Evolutionary conservation across 2,113 vertebrate genomes (phyloP), one percentile per base, ranked within the genome.

Genomic region (Anolis carolinensis): DNA sequence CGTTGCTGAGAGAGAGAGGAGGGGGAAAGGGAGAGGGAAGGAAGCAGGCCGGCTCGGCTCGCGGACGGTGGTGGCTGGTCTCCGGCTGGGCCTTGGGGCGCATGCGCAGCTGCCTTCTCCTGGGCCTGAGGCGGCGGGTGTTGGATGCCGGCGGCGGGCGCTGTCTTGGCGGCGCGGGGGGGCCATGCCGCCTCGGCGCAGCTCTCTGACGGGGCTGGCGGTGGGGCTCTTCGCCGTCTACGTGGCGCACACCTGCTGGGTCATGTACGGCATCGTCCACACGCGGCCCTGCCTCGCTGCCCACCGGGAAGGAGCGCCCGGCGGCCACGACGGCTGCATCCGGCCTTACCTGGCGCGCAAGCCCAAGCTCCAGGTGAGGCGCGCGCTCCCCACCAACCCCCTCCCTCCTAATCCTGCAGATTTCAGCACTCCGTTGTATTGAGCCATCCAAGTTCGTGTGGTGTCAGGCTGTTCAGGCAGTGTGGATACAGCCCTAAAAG

Each of bases 241-340:
- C 72, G 98, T 99, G 93, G 96, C 96, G 86, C 98, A 99, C 95
- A 99, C 98, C 88, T 99, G 98, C 95, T 99, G 98, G 98, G 98
- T 99, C 80, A 99, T 99, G 98, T 99, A 97, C 68, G 98, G 98
- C 77, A 99, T 99, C 21, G 97, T 99, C 77, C 98, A 98, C 95
- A 99, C 98, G 14, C 97, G 98, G 90, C 98, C 98, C 32, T 99
- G 98, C 88, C 86, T 63, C 30, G 50, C 36, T 7, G 9, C 48
- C 32, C 25, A 21, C 7, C 34, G 50, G 48, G n/a, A 50, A 62
- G 16, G 36, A 18, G 80, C 21, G n/a, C 63, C 7, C 32, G 48
- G 90, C 25, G 79, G 80, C 16, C 63, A 88, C 84, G 95, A 93
- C 20, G 97, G 93, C 83, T 99, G 98, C 82, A 97, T 99, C 88